phyloP scores from a whole-genome alignment of 2,113 vertebrate genomes.

The Cygnus atratus region DNA sequence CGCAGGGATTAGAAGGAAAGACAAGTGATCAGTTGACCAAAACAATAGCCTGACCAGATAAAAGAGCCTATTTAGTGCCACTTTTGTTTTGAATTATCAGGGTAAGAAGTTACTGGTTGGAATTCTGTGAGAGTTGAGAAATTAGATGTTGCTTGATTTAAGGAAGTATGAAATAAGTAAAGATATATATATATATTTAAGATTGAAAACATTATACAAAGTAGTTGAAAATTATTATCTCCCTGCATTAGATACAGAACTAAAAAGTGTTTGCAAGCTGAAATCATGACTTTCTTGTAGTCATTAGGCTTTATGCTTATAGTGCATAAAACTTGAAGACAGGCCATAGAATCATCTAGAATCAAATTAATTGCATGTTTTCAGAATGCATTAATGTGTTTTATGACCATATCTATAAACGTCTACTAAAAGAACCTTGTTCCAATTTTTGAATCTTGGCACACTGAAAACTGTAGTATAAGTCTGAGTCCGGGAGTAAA shows the following conservation, averaged over 20 bases:
- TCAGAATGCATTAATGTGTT: neutral
- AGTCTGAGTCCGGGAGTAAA: neutral
- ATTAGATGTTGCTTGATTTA: neutral
- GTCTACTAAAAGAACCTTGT: neutral
- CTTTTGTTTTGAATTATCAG: neutral
- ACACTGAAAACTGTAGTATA: neutral
- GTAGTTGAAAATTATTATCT: neutral
- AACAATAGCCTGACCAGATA: neutral
- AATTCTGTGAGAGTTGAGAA: neutral
- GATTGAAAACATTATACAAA: neutral
- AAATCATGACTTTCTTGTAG: neutral
- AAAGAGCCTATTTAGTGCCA: neutral
- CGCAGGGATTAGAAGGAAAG: neutral
- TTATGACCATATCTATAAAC: neutral
- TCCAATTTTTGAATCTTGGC: neutral
- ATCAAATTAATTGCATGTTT: neutral
- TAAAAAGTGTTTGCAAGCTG: neutral
- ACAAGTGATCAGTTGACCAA: neutral
- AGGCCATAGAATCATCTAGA: neutral
- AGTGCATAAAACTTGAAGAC: neutral
- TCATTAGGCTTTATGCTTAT: neutral
- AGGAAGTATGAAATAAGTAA: neutral
- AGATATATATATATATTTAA: neutral
- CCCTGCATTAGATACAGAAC: neutral
- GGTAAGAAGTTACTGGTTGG: neutral